A percentile compares a stretch with the other conserved stretches of the same genome.
Evolutionary conservation across 2,888 invertebrate species (phyloP).

Genomic region (Lasiommata megera): DNA sequence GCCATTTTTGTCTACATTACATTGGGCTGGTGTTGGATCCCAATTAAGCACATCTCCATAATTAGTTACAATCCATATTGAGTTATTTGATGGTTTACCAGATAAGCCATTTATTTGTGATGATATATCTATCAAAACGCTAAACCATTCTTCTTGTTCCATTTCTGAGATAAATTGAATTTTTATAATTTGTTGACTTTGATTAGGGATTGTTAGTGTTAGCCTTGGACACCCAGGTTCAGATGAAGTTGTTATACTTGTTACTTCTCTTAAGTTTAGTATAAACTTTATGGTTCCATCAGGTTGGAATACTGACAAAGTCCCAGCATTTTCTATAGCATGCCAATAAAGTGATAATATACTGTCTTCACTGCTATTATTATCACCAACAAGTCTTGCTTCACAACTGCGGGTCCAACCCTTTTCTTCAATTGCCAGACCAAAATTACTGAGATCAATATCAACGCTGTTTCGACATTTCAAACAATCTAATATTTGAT

Average conservation of each 20-base stretch:
- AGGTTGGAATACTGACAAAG: constrained; percentile 87
- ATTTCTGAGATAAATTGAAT: constrained; percentile 91
- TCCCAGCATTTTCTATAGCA: constrained; percentile 86
- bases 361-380: constrained; percentile 86
- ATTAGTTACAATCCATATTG: constrained; percentile 89
- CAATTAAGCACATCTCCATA: constrained; percentile 92
- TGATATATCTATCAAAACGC: constrained; percentile 88
- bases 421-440: constrained; percentile 90
- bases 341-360: constrained; percentile 92
- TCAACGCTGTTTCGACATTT: constrained; percentile 79
- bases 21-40: constrained; percentile 85
- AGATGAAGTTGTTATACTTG: constrained; percentile 88
- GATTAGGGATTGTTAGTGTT: constrained; percentile 86
- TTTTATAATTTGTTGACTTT: constrained; percentile 82
- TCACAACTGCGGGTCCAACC: constrained; percentile 94
- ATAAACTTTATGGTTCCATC: constrained; percentile 89
- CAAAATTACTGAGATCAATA: constrained; percentile 83
- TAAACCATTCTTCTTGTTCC: constrained; percentile 94
- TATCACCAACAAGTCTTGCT: constrained; percentile 84
- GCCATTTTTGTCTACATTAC: constrained; percentile 72
- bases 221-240: constrained; percentile 90
- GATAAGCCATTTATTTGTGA: constrained; percentile 87
- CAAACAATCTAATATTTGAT: constrained; percentile 86
- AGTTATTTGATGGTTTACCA: constrained; percentile 85
- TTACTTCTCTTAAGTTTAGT: constrained; percentile 88